Base-by-base conservation (phyloP, 2,888 invertebrate genomes). In the Oligia strigilis region DNA sequence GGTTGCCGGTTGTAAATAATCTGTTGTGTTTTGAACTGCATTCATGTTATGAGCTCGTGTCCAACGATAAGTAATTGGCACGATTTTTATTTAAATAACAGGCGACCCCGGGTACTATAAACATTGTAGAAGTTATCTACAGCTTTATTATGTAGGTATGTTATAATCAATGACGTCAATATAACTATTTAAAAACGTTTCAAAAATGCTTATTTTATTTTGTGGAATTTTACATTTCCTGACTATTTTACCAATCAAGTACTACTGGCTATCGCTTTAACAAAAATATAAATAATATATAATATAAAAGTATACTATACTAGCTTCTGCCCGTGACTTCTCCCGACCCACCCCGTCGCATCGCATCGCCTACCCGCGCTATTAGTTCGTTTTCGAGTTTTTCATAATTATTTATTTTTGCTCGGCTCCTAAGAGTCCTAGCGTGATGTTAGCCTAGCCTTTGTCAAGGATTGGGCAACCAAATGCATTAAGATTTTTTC, bases 1-100 rank as follows among this genome's bases (percentile, higher is more conserved):
- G 73, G 73, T 49, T 73, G 40, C 36, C 14, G 19, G 49, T 13
- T 6, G 29, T 72, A 70, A n/a, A 62, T 75, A 36, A 75, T 79
- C 74, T 40, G 62, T 52, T 65, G 13, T 81, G 62, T 79, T 79
- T 82, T 82, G 23, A 29, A 60, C 29, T 55, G 66, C 17, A 29
- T 55, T 23, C 62, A 72, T 40, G 72, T 67, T 49, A n/a, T 69
- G 40, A 69, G 40, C 4, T 77, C 77, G 46, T 82, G 77, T 40
- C 62, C 14, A 14, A 23, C 19, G 72, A 78, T 82, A 81, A 70
- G 6, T 69, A 80, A 71, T 79, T 78, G 65, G 46, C 46, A 70
- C 36, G 17, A 43, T 60, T 78, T 62, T 69, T 52, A 23, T 78
- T 76, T 64, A 40, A 64, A 58, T 80, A n/a, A 72, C 6, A n/a